Evolutionary conservation across 2,888 invertebrate genomes (phyloP), one percentile per base, ranked within the genome.

Genomic region (Pardosa pseudoannulata): DNA sequence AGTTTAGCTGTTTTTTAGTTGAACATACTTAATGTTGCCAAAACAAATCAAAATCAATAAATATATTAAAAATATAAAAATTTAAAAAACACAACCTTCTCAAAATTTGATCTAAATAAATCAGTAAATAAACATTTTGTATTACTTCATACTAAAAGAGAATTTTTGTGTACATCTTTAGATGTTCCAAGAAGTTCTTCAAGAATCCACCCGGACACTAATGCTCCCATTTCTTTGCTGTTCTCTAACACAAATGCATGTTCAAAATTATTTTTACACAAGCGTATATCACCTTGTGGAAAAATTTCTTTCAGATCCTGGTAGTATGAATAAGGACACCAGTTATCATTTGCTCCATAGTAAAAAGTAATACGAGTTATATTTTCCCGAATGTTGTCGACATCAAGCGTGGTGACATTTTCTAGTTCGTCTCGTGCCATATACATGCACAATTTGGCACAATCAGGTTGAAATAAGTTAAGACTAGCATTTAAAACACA

Each of bases 371-470:
- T 92, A 90, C 94, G 94, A 16, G 93, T 91, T n/a, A 93, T 89
- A 91, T 95, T 92, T 31, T 92, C 91, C 23, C 92, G 90, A 65
- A 97, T 92, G 65, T 94, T 91, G 6, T 94, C 93, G 79, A 92
- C 91, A 90, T 97, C 95, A 46, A 96, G 91, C 56, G 94, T 93
- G 1, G 81, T 82, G 2, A 98, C 95, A 36, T 91, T 92, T n/a
- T 94, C 93, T 95, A 98, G 95, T 93, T 98, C 98, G 90, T 96
- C 94, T 88, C 93, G 93, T 0, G 95, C 96, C 90, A 97, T 92
- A 90, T 93, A 94, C 83, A 96, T 89, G 78, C 89, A 89, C 16
- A 88, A 87, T 46, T 82, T 88, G 36, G 88, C 83, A 83, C 91
- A 90, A 39, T 90, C 89, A 0, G 91, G 90, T 81, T 91, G 90